phyloP scores from a whole-genome alignment of 2,113 vertebrate species.

The Anoura caudifer region DNA sequence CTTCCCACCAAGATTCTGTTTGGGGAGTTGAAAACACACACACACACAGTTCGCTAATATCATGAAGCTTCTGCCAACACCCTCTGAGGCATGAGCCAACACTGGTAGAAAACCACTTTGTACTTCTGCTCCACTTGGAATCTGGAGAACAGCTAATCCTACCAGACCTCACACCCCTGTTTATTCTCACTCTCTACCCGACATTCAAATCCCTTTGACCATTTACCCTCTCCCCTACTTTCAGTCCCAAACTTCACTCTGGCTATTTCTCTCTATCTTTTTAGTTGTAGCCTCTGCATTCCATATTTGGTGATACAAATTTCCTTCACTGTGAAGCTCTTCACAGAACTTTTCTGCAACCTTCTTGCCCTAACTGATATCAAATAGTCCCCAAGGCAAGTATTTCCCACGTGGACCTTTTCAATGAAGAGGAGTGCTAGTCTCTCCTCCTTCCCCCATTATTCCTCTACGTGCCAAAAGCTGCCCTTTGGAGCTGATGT shows the following conservation, averaged over 20 bases:
- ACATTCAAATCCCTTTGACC: slow-evolving; percentile 49
- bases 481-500: neutral
- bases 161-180: slow-evolving; percentile 16
- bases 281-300: neutral
- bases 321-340: neutral
- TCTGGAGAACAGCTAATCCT: neutral
- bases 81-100: neutral
- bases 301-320: neutral
- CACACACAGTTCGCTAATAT: slow-evolving; percentile 42
- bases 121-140: slow-evolving; percentile 64
- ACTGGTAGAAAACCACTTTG: slow-evolving; percentile 2
- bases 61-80: neutral
- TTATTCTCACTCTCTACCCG: neutral
- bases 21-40: slow-evolving; percentile 1
- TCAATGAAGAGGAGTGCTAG: neutral
- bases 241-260: neutral
- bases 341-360: neutral
- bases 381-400: neutral
- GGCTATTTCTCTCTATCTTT: neutral
- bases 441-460: neutral
- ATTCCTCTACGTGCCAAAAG: neutral
- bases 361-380: neutral
- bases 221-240: slow-evolving; percentile 60
- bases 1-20: neutral
- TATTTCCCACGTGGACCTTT: neutral